Percentiles rank a stretch among this genome's conserved stretches.
These are phyloP conservation scores for Graptemys geographica DNA, from an alignment of 2,797 vertebrate species.

Conservation along the genomic window DNA sequence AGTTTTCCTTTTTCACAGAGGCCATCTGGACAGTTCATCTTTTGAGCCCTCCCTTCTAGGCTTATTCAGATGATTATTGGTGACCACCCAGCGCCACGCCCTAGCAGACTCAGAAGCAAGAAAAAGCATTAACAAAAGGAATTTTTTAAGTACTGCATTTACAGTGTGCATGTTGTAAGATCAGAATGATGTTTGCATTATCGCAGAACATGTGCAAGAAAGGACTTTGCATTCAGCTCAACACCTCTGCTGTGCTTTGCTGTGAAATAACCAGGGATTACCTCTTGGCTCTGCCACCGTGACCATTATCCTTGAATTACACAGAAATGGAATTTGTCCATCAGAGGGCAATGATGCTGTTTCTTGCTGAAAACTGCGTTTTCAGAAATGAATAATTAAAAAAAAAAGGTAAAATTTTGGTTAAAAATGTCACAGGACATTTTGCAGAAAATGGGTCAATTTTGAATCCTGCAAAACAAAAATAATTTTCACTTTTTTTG, in stretches of 20 bases:
- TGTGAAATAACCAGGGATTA: constrained; percentile 13
- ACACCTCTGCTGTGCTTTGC: constrained; percentile 16
- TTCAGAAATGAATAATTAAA: constrained; percentile 15
- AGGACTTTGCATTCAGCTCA: constrained; percentile 6
- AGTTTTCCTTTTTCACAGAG: background rate
- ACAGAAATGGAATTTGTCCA: background rate
- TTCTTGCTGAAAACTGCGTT: constrained; percentile 57
- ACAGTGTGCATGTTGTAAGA: constrained; percentile 23
- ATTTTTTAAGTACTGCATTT: background rate
- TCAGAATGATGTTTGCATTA: constrained; percentile 26
- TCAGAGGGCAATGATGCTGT: constrained; percentile 8
- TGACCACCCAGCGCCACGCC: background rate
- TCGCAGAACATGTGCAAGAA: constrained; percentile 12
- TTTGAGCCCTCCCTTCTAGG: background rate
- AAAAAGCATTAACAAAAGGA: background rate
- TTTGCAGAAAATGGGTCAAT: background rate
- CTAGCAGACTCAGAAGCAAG: background rate
- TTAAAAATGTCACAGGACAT: background rate
- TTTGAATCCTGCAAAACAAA: background rate
- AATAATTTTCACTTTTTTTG: background rate
- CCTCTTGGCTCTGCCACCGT: background rate
- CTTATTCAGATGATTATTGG: background rate
- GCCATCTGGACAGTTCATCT: background rate
- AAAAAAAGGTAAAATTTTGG: constrained; percentile 28
- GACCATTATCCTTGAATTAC: background rate